Evolutionary conservation across 2,888 invertebrate species (phyloP).

Genomic region (Dryadula phaetusa): DNA sequence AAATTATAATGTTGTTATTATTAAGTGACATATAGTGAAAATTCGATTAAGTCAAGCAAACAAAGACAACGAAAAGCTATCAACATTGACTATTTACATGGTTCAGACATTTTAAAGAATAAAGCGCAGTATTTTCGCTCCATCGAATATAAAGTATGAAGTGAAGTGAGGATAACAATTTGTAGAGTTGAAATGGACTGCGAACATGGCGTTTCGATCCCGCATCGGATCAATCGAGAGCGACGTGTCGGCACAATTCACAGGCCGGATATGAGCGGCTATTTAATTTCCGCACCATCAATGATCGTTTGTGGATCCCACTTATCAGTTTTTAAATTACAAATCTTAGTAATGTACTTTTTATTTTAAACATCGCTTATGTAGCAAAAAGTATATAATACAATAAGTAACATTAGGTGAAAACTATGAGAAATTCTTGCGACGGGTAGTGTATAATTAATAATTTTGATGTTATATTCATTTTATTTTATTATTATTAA

Average conservation of each 20-base stretch:
- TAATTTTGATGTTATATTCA: too few species aligned
- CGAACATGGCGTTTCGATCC: conserved; percentile 26
- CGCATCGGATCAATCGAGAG: conserved; percentile 29
- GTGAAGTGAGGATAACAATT: conserved; percentile 30
- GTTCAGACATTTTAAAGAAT: conserved; percentile 20
- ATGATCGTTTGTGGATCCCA: conserved; percentile 67
- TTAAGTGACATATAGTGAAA: neutral
- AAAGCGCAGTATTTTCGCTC: conserved; percentile 30
- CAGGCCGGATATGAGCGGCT: conserved; percentile 76
- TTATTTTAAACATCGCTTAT: neutral
- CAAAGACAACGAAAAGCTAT: conserved; percentile 18
- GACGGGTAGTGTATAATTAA: too few species aligned
- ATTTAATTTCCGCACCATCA: conserved; percentile 81
- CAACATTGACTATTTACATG: neutral
- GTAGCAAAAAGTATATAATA: neutral
- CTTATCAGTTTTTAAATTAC: conserved; percentile 52
- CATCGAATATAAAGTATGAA: conserved; percentile 32
- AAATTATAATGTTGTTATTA: neutral
- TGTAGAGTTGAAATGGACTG: conserved; percentile 35
- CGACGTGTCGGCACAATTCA: conserved; percentile 57
- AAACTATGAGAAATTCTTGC: neutral
- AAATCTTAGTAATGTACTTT: conserved; percentile 22
- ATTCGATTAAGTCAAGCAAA: neutral
- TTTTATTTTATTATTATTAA: too few species aligned
- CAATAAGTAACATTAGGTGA: neutral